These are phyloP conservation scores for Trididemnum clinides DNA, from an alignment of 23 tunicate species.

Conservation along the genomic window DNA sequence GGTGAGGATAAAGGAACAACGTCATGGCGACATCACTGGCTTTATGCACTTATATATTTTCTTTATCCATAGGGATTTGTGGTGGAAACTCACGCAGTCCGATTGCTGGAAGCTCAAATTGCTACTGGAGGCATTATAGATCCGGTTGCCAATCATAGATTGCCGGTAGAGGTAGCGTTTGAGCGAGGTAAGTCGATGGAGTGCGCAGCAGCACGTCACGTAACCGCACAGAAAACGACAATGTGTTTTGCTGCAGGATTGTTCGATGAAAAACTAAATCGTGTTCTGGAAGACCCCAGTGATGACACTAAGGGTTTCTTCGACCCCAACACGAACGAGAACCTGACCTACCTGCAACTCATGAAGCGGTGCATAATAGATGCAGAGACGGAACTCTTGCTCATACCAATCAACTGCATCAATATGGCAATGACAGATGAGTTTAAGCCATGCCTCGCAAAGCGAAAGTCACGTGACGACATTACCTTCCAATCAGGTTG, in stretches of 20 bases:
- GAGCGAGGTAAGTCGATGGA: slow-evolving; percentile 60
- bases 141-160: slow-evolving; percentile 79
- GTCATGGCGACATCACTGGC: not conserved
- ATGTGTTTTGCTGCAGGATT: slow-evolving; percentile 61
- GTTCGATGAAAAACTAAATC: slow-evolving; percentile 80
- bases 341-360: slow-evolving; percentile 78
- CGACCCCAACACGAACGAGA: slow-evolving; percentile 92
- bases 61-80: slow-evolving; percentile 71
- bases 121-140: slow-evolving; percentile 99
- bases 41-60: not conserved
- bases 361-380: slow-evolving; percentile 82
- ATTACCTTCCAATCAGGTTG: slow-evolving; percentile 78
- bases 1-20: slow-evolving; percentile 23
- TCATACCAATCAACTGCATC: slow-evolving; percentile 40
- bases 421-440: too few species aligned
- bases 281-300: slow-evolving; percentile 63
- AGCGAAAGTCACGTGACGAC: slow-evolving; percentile 69
- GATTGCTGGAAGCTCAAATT: slow-evolving; percentile 94
- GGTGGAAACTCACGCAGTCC: slow-evolving; percentile 90
- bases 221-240: too few species aligned
- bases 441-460: not conserved
- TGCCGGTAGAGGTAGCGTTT: slow-evolving; percentile 89
- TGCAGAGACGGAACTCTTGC: slow-evolving; percentile 66
- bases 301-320: slow-evolving; percentile 92
- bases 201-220: too few species aligned